Base-by-base conservation (phyloP, 1,140 invertebrate species). In the Achroia grisella region DNA sequence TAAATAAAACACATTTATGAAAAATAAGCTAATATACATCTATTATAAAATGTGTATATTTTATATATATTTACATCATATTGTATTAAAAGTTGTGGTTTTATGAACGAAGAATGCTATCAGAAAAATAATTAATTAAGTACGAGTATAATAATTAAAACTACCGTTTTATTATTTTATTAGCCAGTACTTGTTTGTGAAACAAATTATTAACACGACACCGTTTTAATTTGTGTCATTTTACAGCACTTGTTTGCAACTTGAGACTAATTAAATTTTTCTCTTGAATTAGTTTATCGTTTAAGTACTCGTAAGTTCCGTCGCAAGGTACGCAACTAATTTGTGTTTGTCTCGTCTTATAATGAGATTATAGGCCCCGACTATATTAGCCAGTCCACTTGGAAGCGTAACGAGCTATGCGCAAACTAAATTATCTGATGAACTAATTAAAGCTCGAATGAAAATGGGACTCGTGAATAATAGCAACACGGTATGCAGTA, bases 391-490 rank as follows among this genome's bases (percentile, higher is more conserved):
- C 54, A 59, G 66, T 56, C 67, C 66, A 67, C 71, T 59, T 59
- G 56, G 53, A 51, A 58, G 56, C 53, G 50, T 72, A 71, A 72
- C 64, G 65, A 69, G 64, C 62, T 45, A 52, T 45, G 51, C 50
- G 58, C 56, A 63, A 76, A 76, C 62, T 71, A 56, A 73, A 66
- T 72, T 75, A 72, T 75, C 53, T 45, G 56, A 68, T 68, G 66
- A 63, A 68, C 61, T 72, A 67, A 72, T 70, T 70, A 67, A 62
- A 66, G 60, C 54, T 37, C 23, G 39, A 46, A 55, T 54, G 46
- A 52, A 33, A 53, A 59, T 48, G 48, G 49, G 34, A 54, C 42
- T 65, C 52, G 50, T 39, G 44, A 48, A 66, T 54, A 56, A 65
- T 52, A 61, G 55, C 17, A 23, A 23, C 17, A 23, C 6, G 6